phyloP scores from a whole-genome alignment of 2,888 invertebrate genomes.

The Autographa gamma region DNA sequence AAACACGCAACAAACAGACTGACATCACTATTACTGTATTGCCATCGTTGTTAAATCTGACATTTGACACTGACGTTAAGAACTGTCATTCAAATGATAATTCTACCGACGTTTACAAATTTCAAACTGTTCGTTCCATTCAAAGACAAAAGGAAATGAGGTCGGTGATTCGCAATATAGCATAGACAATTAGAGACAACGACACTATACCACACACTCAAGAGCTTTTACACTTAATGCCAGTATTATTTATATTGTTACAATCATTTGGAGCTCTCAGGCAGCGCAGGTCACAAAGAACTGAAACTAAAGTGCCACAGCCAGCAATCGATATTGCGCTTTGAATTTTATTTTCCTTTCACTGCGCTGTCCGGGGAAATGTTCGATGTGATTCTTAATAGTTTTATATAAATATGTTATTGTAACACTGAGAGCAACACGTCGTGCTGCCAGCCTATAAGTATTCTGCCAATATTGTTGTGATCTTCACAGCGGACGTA shows the following conservation, averaged over 20 bases:
- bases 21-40: constrained; percentile 5
- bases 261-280: constrained; percentile 48
- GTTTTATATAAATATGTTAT: constrained; percentile 60
- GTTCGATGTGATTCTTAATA: constrained; percentile 51
- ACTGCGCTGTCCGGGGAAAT: constrained; percentile 61
- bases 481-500: constrained; percentile 39
- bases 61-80: constrained; percentile 1
- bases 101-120: constrained; percentile 26
- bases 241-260: constrained; percentile 64
- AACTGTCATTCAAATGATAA: constrained; percentile 38
- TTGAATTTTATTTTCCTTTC: constrained; percentile 67
- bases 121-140: constrained; percentile 37
- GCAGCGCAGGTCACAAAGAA: constrained; percentile 75
- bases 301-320: constrained; percentile 82
- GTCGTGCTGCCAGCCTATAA: constrained; percentile 39
- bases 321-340: constrained; percentile 71
- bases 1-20: constrained; percentile 12
- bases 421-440: constrained; percentile 56
- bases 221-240: constrained; percentile 81
- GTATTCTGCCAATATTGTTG: constrained; percentile 57
- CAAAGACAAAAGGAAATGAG: constrained; percentile 35
- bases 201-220: constrained; percentile 83
- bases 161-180: constrained; percentile 53
- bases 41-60: constrained; percentile 11
- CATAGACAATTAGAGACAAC: constrained; percentile 84